Evolutionary conservation across 1,140 invertebrate species (phyloP), one percentile per base, ranked within the genome.

Genomic region (Diabrotica virgifera): DNA sequence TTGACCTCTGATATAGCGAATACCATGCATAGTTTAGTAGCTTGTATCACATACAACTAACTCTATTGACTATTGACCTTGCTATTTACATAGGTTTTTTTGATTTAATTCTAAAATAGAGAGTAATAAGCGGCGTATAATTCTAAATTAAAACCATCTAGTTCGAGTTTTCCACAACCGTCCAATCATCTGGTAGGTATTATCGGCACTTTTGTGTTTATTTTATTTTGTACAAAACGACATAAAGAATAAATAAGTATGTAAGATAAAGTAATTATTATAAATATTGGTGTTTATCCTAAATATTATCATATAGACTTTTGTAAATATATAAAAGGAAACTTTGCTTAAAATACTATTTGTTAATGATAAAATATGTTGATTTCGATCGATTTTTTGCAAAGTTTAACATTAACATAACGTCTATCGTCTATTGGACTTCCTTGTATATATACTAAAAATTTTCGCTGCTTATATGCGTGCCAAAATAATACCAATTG

Each of bases 181-280:
- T 53, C 36, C 36, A 54, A 54, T 9, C 60, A 54, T 54, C 52
- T 54, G 36, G 52, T 62, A 54, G 35, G 38, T 58, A 58, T 58
- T 58, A 62, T 68, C 50, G 59, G 63, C 64, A 68, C 66, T 68
- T 68, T 59, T 54, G 59, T 68, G 57, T 51, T 65, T n/a, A 46
- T 40, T 69, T 69, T 56, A 13, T 52, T 69, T 69, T 69, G 67
- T 69, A 69, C 64, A 69, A 69, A 62, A 62, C 52, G 36, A 53
- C n/a, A 11, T 56, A 55, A 54, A 62, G 40, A 24, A 24, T 46
- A 10, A 46, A 6, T 46, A 46, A 46, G n/a, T 46, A 62, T 69
- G 67, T 69, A 69, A 69, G 56, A 69, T 69, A 66, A 53, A 65
- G 52, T 58, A 62, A 64, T 65, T 65, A 65, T 65, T 65, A 68